Percentiles rank a stretch among this genome's conserved stretches.
Conservation (phyloP, 2,888 invertebrate genomes). For the Drosophila longiperda region DNA sequence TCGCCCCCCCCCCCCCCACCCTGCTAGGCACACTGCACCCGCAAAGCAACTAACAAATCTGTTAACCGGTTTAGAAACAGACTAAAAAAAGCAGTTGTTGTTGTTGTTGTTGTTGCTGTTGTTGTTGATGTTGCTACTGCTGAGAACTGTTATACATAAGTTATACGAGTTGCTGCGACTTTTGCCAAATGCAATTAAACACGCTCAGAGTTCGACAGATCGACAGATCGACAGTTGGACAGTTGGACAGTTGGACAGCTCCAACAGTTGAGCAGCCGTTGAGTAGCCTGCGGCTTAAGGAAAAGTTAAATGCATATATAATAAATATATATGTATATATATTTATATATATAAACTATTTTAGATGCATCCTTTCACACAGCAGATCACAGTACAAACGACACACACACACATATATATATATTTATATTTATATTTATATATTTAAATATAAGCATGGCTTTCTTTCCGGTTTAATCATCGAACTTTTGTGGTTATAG, state of each 20-base stretch:
- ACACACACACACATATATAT: slow-evolving; percentile 3
- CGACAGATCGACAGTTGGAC: slow-evolving; percentile 26
- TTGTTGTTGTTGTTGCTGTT: slow-evolving; percentile 20
- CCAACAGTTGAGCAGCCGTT: not conserved
- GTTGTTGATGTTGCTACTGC: slow-evolving; percentile 23
- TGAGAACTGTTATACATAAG: slow-evolving; percentile 57
- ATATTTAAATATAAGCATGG: slow-evolving; percentile 6
- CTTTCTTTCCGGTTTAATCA: slow-evolving; percentile 57
- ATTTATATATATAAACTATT: slow-evolving; percentile 4
- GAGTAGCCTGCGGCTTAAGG: slow-evolving; percentile 32
- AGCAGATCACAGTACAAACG: not conserved
- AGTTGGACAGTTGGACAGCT: slow-evolving; percentile 21
- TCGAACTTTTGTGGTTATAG: slow-evolving; percentile 43
- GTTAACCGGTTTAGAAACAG: slow-evolving; percentile 65
- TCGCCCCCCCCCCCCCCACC: no score
- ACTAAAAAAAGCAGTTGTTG: slow-evolving; percentile 46
- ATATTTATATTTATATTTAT: not conserved
- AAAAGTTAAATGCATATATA: slow-evolving; percentile 34
- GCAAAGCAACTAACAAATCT: slow-evolving; percentile 56
- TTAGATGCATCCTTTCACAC: slow-evolving; percentile 47
- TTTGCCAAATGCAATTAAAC: slow-evolving; percentile 55
- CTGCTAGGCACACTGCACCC: not conserved
- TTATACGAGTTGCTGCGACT: slow-evolving; percentile 28
- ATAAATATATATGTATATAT: not conserved
- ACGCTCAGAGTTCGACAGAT: slow-evolving; percentile 28